These are phyloP conservation scores for Psix sp. DNA, from an alignment of 1,140 invertebrate species.

Conservation along the genomic window DNA sequence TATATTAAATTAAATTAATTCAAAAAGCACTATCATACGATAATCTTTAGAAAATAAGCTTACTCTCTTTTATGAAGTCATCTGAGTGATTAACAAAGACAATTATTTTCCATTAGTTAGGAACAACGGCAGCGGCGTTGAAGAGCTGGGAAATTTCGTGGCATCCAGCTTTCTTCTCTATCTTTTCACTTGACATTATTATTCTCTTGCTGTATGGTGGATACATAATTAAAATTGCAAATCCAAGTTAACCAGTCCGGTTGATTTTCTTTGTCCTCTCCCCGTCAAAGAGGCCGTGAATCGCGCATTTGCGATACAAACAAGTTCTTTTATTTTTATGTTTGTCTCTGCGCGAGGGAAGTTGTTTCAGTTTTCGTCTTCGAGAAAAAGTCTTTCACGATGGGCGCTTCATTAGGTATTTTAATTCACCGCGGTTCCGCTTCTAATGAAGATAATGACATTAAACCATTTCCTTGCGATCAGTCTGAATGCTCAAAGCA, in stretches of 20 bases:
- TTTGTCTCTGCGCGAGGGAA: slow-evolving; percentile 65
- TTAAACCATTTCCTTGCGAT: slow-evolving; percentile 72
- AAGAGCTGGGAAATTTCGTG: slow-evolving; percentile 51
- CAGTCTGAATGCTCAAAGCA: slow-evolving; percentile 70
- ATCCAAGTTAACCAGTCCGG: slow-evolving; percentile 71
- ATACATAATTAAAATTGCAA: slow-evolving; percentile 73
- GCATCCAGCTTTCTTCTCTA: slow-evolving; percentile 49
- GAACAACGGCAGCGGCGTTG: slow-evolving; percentile 19
- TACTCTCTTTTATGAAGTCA: too few species aligned
- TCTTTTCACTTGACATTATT: slow-evolving; percentile 52
- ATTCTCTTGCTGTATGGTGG: slow-evolving; percentile 56
- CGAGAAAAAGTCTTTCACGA: slow-evolving; percentile 67
- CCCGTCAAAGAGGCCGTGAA: slow-evolving; percentile 64
- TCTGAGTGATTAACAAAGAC: slow-evolving; percentile 18
- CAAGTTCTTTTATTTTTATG: slow-evolving; percentile 74
- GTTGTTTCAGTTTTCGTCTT: slow-evolving; percentile 51
- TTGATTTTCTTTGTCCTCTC: slow-evolving; percentile 62
- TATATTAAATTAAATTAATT: too few species aligned
- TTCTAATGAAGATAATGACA: slow-evolving; percentile 74
- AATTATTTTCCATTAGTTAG: slow-evolving; percentile 38
- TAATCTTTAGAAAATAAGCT: too few species aligned
- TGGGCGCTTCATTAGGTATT: slow-evolving; percentile 74
- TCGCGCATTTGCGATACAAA: slow-evolving; percentile 72
- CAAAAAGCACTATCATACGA: too few species aligned
- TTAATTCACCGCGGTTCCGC: slow-evolving; percentile 69